A percentile compares a stretch with the other conserved stretches of the same genome.
Conservation (phyloP, 2,888 invertebrate genomes). For the Diloba caeruleocephala region DNA sequence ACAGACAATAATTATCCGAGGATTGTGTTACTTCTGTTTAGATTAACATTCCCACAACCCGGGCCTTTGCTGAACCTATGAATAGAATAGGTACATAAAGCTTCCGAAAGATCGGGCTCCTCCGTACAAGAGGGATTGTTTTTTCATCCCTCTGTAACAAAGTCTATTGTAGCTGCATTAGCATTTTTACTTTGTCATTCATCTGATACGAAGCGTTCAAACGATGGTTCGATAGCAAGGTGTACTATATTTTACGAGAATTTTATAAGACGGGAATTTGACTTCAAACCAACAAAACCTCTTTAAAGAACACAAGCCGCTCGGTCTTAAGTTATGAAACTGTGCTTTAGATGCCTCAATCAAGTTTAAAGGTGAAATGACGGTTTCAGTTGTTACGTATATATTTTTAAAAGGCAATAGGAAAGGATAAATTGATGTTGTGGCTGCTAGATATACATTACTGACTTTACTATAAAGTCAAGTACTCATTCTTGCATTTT, state of each 20-base stretch:
- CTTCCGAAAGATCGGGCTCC: too few species aligned
- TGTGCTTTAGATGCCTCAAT: conserved; percentile 19
- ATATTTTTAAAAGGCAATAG: neutral
- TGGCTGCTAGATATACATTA: too few species aligned
- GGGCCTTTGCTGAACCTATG: too few species aligned
- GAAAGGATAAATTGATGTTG: conserved; percentile 4
- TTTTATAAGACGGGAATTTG: conserved; percentile 53
- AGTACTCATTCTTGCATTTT: too few species aligned
- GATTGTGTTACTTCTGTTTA: too few species aligned
- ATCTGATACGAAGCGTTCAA: conserved; percentile 27
- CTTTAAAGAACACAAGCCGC: conserved; percentile 50
- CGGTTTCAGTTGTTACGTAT: neutral
- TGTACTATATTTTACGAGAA: conserved; percentile 53
- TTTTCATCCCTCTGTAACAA: conserved; percentile 8
- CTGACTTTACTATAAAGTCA: too few species aligned
- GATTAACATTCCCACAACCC: too few species aligned
- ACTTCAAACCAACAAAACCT: conserved; percentile 52
- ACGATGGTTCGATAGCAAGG: conserved; percentile 40
- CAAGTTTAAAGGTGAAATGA: conserved; percentile 23
- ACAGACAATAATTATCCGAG: too few species aligned
- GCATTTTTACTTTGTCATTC: conserved; percentile 24
- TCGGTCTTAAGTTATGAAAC: conserved; percentile 31
- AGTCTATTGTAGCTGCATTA: conserved; percentile 21
- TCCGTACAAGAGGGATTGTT: too few species aligned
- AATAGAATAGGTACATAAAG: too few species aligned